These are phyloP conservation scores for Pterocles gutturalis DNA, from an alignment of 2,113 vertebrate genomes.

Conservation along the genomic window DNA sequence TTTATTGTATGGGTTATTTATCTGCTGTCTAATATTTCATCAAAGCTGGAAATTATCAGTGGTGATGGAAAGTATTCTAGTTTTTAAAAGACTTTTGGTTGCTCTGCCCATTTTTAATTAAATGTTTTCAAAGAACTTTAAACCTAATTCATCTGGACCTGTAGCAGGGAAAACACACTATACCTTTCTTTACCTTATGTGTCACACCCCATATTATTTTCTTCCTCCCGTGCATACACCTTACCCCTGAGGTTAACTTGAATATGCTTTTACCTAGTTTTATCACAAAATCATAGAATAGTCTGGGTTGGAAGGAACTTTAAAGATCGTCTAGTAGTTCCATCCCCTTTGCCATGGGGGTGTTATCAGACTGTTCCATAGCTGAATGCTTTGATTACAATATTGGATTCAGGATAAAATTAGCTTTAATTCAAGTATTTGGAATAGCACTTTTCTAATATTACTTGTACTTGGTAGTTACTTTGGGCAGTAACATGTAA, in stretches of 20 bases:
- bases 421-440: background rate
- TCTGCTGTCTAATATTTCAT: background rate
- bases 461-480: background rate
- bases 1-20: background rate
- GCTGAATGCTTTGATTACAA: background rate
- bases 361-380: background rate
- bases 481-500: background rate
- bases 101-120: background rate
- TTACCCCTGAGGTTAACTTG: background rate
- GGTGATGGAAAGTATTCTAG: background rate
- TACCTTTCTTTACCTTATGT: background rate
- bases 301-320: too few relatives aligned
- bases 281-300: background rate
- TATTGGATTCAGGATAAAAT: background rate
- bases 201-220: background rate
- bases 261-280: background rate
- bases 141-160: background rate
- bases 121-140: background rate
- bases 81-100: background rate
- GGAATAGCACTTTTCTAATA: background rate
- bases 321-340: too few relatives aligned
- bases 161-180: rapidly evolving
- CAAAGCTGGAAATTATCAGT: background rate
- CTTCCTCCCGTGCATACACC: rapidly evolving
- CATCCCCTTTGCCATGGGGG: too few relatives aligned